A percentile compares a stretch with the other conserved stretches of the same genome.
phyloP scores from a whole-genome alignment of 1,140 invertebrate genomes.

The Aphaenogaster rudis region DNA sequence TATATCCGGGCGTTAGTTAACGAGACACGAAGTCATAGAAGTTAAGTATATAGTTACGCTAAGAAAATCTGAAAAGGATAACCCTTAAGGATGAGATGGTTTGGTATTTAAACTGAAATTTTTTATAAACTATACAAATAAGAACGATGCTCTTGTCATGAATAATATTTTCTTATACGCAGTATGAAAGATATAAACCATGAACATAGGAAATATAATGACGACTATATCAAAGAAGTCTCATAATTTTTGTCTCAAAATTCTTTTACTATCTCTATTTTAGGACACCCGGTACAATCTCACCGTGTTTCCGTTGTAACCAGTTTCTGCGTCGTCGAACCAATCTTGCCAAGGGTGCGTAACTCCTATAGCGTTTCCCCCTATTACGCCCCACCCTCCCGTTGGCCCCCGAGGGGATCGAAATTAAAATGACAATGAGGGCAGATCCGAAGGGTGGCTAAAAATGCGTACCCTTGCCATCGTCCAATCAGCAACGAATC shows the following conservation, averaged over 20 bases:
- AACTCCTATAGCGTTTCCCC: constrained; percentile 67
- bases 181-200: neutral
- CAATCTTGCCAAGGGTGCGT: constrained; percentile 82
- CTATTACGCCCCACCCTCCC: constrained; percentile 63
- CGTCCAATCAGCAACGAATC: constrained; percentile 84
- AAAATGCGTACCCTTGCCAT: constrained; percentile 82
- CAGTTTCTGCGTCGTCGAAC: constrained; percentile 80
- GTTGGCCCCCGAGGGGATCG: constrained; percentile 79
- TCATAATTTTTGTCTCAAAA: neutral
- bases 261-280: neutral
- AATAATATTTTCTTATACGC: too few species aligned
- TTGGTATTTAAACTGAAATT: neutral
- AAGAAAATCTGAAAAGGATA: neutral
- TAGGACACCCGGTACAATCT: constrained; percentile 66
- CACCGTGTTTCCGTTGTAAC: constrained; percentile 72
- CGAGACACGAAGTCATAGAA: neutral
- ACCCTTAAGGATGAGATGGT: neutral
- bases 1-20: constrained; percentile 48
- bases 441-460: constrained; percentile 85
- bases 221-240: neutral
- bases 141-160: neutral
- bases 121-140: neutral
- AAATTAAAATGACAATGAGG: constrained; percentile 87
- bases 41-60: constrained; percentile 21
- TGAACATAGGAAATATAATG: neutral